Evolutionary conservation across 2,888 invertebrate species (phyloP).

Genomic region (Lumbricus terrestris): DNA sequence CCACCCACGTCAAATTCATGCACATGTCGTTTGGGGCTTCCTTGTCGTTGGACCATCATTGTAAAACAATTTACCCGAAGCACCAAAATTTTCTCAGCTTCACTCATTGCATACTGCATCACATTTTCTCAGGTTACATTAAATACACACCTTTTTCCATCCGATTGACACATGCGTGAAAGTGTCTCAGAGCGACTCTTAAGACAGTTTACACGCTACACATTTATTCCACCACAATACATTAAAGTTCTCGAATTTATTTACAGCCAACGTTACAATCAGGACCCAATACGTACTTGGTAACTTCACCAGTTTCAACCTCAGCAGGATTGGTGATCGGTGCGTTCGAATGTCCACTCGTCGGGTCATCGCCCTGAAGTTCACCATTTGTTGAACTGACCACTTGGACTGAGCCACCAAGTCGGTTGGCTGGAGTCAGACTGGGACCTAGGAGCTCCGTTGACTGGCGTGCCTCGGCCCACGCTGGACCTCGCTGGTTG

Average conservation of each 20-base stretch:
- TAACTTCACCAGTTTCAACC: conserved; percentile 93
- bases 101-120: too few relatives aligned
- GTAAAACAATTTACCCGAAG: too few relatives aligned
- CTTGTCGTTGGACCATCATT: too few relatives aligned
- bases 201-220: too few relatives aligned
- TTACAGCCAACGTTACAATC: not conserved
- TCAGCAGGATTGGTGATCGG: conserved; percentile 91
- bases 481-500: conserved; percentile 37
- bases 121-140: too few relatives aligned
- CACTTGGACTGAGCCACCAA: conserved; percentile 95
- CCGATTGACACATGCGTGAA: too few relatives aligned
- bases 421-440: conserved; percentile 75
- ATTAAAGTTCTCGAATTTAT: not conserved
- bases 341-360: conserved; percentile 93
- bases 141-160: too few relatives aligned
- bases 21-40: too few relatives aligned
- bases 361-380: conserved; percentile 80
- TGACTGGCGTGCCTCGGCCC: conserved; percentile 36
- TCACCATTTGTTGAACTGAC: conserved; percentile 92
- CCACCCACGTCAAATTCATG: too few relatives aligned
- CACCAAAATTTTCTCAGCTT: too few relatives aligned
- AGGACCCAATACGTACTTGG: conserved; percentile 37
- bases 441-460: conserved; percentile 38
- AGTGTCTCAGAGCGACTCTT: too few relatives aligned
- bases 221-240: too few relatives aligned